phyloP scores from a whole-genome alignment of 2,888 invertebrate genomes.

The Embidobia sp. region DNA sequence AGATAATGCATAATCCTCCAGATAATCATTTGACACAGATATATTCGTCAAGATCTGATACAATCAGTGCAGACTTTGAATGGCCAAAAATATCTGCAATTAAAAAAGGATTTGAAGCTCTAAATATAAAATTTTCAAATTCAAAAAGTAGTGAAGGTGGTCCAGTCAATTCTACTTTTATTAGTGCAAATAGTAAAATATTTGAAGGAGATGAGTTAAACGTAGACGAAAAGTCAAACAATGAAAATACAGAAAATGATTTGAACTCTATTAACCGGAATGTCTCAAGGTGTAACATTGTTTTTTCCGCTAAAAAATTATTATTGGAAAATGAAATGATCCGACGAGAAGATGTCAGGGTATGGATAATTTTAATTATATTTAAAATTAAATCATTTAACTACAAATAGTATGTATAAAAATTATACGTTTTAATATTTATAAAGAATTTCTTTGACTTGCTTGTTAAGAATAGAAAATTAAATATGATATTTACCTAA shows the following conservation, averaged over 20 bases:
- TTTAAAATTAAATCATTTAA: background rate
- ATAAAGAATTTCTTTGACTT: no score
- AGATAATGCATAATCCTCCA: background rate
- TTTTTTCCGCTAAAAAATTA: slow-evolving; percentile 77
- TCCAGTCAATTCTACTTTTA: no score
- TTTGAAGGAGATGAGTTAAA: background rate
- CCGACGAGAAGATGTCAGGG: slow-evolving; percentile 75
- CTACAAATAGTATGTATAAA: no score
- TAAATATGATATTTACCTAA: no score
- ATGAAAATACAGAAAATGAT: slow-evolving; percentile 72
- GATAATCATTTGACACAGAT: background rate
- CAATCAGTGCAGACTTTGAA: slow-evolving; percentile 80
- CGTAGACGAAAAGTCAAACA: slow-evolving; percentile 62
- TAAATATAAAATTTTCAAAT: slow-evolving; percentile 49
- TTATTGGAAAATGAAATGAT: slow-evolving; percentile 76
- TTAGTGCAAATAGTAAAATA: slow-evolving; percentile 3
- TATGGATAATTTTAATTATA: slow-evolving; percentile 51
- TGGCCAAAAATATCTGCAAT: slow-evolving; percentile 84
- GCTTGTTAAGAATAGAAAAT: background rate
- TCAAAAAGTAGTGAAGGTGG: no score
- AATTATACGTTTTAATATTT: no score
- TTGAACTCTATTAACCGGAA: slow-evolving; percentile 74
- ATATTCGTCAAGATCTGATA: slow-evolving; percentile 54
- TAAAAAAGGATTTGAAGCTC: slow-evolving; percentile 82
- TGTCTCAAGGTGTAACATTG: slow-evolving; percentile 64